Evolutionary conservation across 2,888 invertebrate species (phyloP).

Genomic region (Brachyopa scutellaris): DNA sequence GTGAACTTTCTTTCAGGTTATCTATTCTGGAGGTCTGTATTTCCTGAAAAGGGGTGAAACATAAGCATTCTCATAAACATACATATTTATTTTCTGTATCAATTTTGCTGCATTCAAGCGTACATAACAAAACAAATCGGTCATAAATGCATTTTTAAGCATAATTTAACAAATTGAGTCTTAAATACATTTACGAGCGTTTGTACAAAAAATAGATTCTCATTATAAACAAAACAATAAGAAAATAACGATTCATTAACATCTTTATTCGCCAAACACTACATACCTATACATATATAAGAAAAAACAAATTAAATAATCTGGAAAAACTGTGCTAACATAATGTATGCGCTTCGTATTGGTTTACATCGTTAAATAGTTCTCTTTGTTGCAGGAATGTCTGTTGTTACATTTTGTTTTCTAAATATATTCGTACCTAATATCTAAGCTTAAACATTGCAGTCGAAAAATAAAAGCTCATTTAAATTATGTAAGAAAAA

Average conservation of each 20-base stretch:
- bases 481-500: constrained; percentile 1
- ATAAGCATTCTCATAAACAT: not conserved
- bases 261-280: not conserved
- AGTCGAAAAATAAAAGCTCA: constrained; percentile 53
- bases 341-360: constrained; percentile 24
- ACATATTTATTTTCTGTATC: not conserved
- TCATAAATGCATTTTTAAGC: no score
- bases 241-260: not conserved
- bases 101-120: not conserved
- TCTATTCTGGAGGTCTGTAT: no score
- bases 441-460: constrained; percentile 16
- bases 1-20: no score
- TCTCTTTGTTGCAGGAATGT: constrained; percentile 58
- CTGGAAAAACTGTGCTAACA: constrained; percentile 55
- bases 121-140: no score
- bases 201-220: not conserved
- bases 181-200: no score
- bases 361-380: constrained; percentile 24
- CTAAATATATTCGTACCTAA: not conserved
- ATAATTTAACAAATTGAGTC: no score
- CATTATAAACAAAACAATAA: constrained; percentile 1
- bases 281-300: no score
- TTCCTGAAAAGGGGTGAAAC: no score
- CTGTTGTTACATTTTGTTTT: constrained; percentile 44
- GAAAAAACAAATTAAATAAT: constrained; percentile 15